Evolutionary conservation across 1,140 invertebrate genomes (phyloP), one percentile per base, ranked within the genome.

Genomic region (Diorhabda carinulata): DNA sequence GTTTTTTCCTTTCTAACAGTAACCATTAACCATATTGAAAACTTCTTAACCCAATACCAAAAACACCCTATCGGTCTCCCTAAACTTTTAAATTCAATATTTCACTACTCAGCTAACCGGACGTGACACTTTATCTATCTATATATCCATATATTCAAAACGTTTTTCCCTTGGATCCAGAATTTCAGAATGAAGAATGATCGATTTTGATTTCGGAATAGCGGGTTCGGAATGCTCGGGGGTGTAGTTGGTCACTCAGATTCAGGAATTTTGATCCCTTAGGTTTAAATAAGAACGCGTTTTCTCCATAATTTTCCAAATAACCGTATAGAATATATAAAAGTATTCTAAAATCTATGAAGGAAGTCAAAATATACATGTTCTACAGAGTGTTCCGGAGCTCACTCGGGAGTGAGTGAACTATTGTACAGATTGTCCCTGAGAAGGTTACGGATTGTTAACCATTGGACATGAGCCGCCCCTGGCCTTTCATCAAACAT

Each of bases 221-320:
- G 41, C 52, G 45, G 41, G 40, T 40, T 40, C 47, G 10, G 9
- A 65, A 65, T 42, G 57, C 64, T 65, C 64, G 42, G 41, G 64
- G 64, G 64, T 65, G 64, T 43, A 57, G 47, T 65, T 65, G 64
- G 64, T 65, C 64, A 65, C 64, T 65, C 64, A 41, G 47, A 42
- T 65, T 57, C 43, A n/a, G 56, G 57, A 62, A 65, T 65, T 65
- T 43, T 40, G 42, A 42, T 45, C 56, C 58, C n/a, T 10, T 59
- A n/a, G 40, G n/a, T 41, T 25, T 10, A 59, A 10, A 59, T 25
- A 44, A 43, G 43, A 62, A 44, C 43, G 9, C 43, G 61, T 42
- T 62, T 62, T 62, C 44, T 8, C 42, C 9, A n/a, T 61, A 8
- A 40, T 61, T 61, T 61, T 43, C 25, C 25, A 25, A 25, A 25